A percentile compares a stretch with the other conserved stretches of the same genome.
Evolutionary conservation across 2,888 invertebrate species (phyloP).

Genomic region (Eilema caniola): DNA sequence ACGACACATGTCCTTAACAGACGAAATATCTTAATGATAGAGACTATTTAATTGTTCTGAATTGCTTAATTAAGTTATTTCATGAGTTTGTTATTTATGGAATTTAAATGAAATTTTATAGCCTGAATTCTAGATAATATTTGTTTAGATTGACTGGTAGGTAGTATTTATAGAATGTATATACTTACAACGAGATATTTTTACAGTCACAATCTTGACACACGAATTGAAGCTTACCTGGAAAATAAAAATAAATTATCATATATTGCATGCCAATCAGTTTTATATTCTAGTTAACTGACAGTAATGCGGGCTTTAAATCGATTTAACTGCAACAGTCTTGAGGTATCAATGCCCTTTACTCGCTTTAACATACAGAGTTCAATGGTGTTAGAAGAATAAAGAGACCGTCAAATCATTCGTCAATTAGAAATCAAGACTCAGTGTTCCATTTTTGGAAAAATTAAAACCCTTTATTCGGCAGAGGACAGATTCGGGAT

Average conservation of each 20-base stretch:
- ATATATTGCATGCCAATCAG: neutral
- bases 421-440: neutral
- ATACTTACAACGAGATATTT: conserved; percentile 5
- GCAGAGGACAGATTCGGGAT: too few species aligned
- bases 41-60: neutral
- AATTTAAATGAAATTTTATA: neutral
- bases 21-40: too few species aligned
- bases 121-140: neutral
- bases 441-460: too few species aligned
- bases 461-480: too few species aligned
- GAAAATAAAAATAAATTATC: neutral
- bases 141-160: too few species aligned
- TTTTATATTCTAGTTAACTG: neutral
- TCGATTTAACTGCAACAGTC: neutral
- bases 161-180: too few species aligned
- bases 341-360: neutral
- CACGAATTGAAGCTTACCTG: conserved; percentile 17
- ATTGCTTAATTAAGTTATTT: neutral
- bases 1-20: neutral
- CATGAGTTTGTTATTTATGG: neutral
- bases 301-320: neutral
- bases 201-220: neutral
- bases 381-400: neutral
- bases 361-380: neutral
- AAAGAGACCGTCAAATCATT: neutral